Conservation (phyloP, 2,797 vertebrate genomes). For the Siniperca scherzeri region DNA sequence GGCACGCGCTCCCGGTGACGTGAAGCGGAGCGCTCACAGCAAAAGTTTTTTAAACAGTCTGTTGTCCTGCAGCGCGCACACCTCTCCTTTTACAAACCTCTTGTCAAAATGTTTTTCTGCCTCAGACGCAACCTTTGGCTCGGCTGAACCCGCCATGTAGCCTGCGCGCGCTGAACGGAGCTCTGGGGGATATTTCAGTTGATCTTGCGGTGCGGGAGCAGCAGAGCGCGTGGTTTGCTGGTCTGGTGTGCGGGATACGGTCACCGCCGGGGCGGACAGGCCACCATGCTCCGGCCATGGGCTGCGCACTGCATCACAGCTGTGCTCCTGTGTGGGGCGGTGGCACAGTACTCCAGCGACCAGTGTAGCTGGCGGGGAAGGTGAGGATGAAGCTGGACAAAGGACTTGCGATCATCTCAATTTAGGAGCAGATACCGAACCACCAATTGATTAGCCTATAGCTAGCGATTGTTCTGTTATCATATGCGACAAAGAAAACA, state of each 20-base stretch:
- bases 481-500: not conserved
- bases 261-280: slow-evolving; percentile 38
- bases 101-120: slow-evolving; percentile 4
- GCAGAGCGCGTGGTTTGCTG: slow-evolving; percentile 10
- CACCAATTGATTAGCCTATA: not conserved
- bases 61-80: slow-evolving; percentile 9
- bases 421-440: not conserved
- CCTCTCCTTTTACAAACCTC: not conserved
- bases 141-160: slow-evolving; percentile 64
- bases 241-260: slow-evolving; percentile 33
- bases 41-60: slow-evolving; percentile 10
- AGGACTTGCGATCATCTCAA: not conserved
- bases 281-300: slow-evolving; percentile 74
- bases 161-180: not conserved
- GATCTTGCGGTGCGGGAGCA: slow-evolving; percentile 8
- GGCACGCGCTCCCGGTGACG: slow-evolving; percentile 76
- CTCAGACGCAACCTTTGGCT: slow-evolving; percentile 8
- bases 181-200: slow-evolving; percentile 4
- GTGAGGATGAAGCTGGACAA: slow-evolving; percentile 75
- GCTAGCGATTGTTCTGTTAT: not conserved
- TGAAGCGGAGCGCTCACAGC: slow-evolving; percentile 28
- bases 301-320: slow-evolving; percentile 78
- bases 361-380: slow-evolving; percentile 96
- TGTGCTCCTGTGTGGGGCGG: slow-evolving; percentile 81
- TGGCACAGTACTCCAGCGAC: slow-evolving; percentile 93